These are phyloP conservation scores for Melolontha melolontha DNA, from an alignment of 2,888 invertebrate genomes.

Conservation along the genomic window DNA sequence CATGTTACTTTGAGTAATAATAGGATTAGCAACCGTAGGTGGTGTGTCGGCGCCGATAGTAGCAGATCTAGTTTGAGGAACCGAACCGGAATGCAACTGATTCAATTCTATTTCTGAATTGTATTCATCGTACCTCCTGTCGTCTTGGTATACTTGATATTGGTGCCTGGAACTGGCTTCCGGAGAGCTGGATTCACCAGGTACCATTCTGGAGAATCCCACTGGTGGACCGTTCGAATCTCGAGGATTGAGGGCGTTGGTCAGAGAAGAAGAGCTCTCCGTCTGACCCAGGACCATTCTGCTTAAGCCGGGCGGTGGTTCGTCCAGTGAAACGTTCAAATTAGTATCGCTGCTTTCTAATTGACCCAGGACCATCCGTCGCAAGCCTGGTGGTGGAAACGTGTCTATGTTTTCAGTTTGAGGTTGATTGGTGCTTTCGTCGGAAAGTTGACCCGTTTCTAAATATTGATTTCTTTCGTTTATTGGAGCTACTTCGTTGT, in stretches of 20 bases:
- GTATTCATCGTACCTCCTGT: constrained; percentile 48
- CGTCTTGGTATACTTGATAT: constrained; percentile 36
- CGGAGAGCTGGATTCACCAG: constrained; percentile 67
- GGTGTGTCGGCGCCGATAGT: constrained; percentile 65
- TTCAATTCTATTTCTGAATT: constrained; percentile 52
- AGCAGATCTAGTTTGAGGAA: constrained; percentile 60
- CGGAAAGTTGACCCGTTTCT: constrained; percentile 80
- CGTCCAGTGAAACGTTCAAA: constrained; percentile 61
- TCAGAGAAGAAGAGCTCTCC: constrained; percentile 38
- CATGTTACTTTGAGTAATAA: constrained; percentile 35
- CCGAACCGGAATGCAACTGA: constrained; percentile 46
- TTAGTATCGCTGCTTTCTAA: constrained; percentile 65
- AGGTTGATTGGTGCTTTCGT: constrained; percentile 53
- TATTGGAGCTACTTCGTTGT: constrained; percentile 64
- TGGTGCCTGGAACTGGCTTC: constrained; percentile 38
- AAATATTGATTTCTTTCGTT: constrained; percentile 82
- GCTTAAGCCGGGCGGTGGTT: constrained; percentile 75
- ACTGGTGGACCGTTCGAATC: constrained; percentile 64
- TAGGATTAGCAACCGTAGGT: constrained; percentile 52
- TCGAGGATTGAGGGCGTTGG: constrained; percentile 14
- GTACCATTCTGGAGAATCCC: constrained; percentile 73
- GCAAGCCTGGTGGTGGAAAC: constrained; percentile 73
- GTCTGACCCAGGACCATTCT: constrained; percentile 73
- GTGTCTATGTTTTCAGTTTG: constrained; percentile 59
- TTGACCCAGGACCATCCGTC: constrained; percentile 76